phyloP scores from a whole-genome alignment of 2,888 invertebrate genomes.

The Brachyptera risi region DNA sequence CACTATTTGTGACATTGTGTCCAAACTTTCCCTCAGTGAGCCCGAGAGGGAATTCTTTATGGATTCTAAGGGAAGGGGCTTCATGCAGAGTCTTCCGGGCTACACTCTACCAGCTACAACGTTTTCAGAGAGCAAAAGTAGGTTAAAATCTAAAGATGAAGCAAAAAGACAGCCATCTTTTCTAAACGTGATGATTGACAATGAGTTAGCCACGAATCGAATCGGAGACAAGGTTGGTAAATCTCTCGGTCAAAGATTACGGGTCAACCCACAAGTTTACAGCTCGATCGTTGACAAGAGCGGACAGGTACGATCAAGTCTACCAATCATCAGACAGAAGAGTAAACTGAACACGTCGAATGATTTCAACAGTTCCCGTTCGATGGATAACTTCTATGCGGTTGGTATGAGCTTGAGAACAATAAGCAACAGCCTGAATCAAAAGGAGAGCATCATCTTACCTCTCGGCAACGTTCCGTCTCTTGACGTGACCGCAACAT shows the following conservation, averaged over 20 bases:
- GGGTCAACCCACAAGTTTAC: conserved; percentile 4
- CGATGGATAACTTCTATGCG: conserved; percentile 25
- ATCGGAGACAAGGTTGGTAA: conserved; percentile 12
- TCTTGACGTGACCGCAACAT: neutral
- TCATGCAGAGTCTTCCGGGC: too few relatives aligned
- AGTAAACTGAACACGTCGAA: neutral
- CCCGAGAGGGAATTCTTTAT: conserved; percentile 17
- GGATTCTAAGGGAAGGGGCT: neutral
- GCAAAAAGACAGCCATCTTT: neutral
- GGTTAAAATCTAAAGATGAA: neutral
- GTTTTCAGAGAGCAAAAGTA: too few relatives aligned
- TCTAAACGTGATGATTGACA: neutral
- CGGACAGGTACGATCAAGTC: neutral
- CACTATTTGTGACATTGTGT: conserved; percentile 22
- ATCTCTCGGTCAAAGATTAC: neutral
- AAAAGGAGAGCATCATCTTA: conserved; percentile 20
- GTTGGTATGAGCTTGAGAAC: conserved; percentile 26
- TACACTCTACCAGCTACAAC: too few relatives aligned
- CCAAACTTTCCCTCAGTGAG: conserved; percentile 21
- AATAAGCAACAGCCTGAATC: conserved; percentile 10
- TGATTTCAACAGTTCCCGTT: neutral
- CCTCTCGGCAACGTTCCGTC: conserved; percentile 20
- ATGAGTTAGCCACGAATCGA: neutral
- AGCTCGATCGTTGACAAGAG: neutral
- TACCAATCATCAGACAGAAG: conserved; percentile 26